These are phyloP conservation scores for Heterohyrax brucei DNA, from an alignment of 2,797 vertebrate species.

Conservation along the genomic window DNA sequence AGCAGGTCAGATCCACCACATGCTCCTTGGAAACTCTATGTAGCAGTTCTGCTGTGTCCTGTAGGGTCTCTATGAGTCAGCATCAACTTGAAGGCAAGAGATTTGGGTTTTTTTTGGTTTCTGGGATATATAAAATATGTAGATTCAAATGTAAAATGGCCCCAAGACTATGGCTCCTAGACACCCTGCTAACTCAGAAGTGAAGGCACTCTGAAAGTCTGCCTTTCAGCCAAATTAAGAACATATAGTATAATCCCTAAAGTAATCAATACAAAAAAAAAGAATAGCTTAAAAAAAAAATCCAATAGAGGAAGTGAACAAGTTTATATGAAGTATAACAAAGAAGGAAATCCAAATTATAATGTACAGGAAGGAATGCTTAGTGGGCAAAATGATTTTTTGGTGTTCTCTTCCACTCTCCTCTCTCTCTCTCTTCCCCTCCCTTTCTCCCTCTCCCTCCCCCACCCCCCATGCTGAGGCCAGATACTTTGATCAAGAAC, in stretches of 20 bases:
- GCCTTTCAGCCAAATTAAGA: neutral
- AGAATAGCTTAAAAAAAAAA: neutral
- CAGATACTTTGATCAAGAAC: neutral
- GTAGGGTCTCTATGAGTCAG: no score
- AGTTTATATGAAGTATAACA: neutral
- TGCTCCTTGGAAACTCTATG: no score
- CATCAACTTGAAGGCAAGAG: no score
- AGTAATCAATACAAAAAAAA: neutral
- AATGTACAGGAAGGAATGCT: neutral
- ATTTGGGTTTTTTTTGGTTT: no score
- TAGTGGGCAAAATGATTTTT: neutral
- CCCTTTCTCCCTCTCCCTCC: neutral
- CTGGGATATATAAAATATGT: neutral
- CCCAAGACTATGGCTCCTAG: no score
- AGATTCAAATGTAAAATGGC: neutral
- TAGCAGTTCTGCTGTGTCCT: no score
- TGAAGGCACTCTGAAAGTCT: no score
- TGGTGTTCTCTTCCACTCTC: no score
- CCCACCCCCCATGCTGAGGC: neutral
- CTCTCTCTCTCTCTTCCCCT: no score
- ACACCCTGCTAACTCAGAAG: no score
- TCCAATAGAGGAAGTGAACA: neutral
- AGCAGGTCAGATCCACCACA: no score
- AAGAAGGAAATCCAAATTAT: neutral
- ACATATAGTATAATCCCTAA: neutral